phyloP scores from a whole-genome alignment of 2,113 vertebrate species.

The Neodon shergylaensis region DNA sequence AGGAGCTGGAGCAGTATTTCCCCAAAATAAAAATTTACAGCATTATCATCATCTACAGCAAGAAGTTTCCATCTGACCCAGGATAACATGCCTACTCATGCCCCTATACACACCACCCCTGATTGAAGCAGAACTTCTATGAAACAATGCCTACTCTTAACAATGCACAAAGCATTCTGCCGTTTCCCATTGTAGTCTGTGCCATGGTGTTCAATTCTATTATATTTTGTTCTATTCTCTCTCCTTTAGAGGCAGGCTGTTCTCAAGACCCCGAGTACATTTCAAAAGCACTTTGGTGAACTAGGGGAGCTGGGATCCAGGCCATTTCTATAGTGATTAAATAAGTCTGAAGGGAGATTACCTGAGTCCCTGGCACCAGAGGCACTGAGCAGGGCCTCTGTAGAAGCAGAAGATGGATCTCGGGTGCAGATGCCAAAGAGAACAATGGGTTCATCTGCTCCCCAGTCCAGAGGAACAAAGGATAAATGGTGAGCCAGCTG shows the following conservation, averaged over 20 bases:
- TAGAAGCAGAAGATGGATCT: neutral
- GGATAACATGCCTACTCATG: neutral
- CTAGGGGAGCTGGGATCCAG: neutral
- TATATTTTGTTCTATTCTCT: slow-evolving; percentile 5
- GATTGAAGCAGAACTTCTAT: neutral
- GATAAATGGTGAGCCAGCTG: neutral
- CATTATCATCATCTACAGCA: neutral
- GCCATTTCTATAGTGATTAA: neutral
- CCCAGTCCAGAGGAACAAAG: neutral
- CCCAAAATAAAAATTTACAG: neutral
- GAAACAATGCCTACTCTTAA: neutral
- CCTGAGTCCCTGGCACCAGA: neutral
- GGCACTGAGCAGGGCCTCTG: neutral
- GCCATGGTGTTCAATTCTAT: neutral
- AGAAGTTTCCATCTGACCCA: slow-evolving; percentile 36
- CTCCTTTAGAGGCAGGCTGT: slow-evolving; percentile 12
- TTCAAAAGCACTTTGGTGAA: neutral
- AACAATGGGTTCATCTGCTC: neutral
- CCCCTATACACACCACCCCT: too few relatives aligned
- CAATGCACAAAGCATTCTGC: neutral
- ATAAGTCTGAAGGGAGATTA: accelerated
- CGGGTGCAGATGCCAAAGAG: neutral
- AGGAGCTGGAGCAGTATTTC: neutral
- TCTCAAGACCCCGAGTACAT: neutral
- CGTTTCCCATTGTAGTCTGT: slow-evolving; percentile 10